Base-by-base conservation (phyloP, 2,797 vertebrate genomes). In the Mormyrus hasselquistii region DNA sequence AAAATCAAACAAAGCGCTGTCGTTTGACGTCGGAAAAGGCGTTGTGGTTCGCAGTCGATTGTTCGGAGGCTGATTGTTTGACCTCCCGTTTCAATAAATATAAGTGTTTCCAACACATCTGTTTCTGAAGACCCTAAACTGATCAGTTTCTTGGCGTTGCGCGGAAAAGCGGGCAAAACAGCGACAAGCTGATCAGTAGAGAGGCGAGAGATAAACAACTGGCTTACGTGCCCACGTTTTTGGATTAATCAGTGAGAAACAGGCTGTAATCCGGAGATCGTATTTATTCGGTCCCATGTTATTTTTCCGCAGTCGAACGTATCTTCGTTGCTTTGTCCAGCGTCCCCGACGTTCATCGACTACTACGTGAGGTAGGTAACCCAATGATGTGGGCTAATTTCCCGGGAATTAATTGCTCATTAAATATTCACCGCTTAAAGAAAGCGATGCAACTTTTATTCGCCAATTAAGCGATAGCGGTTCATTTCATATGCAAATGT, bases 141-240 rank as follows among this genome's bases (percentile, higher is more conserved):
- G 92, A 94, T 92, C 92, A 90, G 93, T 94, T 93, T 94, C 93
- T 92, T 92, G 93, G 92, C 93, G 93, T 92, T 93, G 94, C 91
- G 89, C 90, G 86, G 89, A 85, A 49, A 82, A 69, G 89, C 89
- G 69, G 69, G 69, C 90, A 93, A 59, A 91, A 92, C 90, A 88
- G 90, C 88, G 85, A 89, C 87, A 84, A 92, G 93, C 92, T 92
- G 94, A 94, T 93, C 92, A 89, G 89, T 83, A 65, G 88, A 73
- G 84, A 44, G 53, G 12, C 25, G n/a, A 19, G 89, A 86, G 89
- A 87, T 55, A 82, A 90, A 69, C 87, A 84, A 69, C 65, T 90
- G 82, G 86, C 69, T 90, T 92, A 93, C 91, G 92, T 92, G 91
- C 93, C 91, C 91, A 90, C 90, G 93, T 91, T 91, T 79, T 93